A percentile compares a stretch with the other conserved stretches of the same genome.
Evolutionary conservation across 2,888 invertebrate species (phyloP).

Genomic region (Pardosa pseudoannulata): DNA sequence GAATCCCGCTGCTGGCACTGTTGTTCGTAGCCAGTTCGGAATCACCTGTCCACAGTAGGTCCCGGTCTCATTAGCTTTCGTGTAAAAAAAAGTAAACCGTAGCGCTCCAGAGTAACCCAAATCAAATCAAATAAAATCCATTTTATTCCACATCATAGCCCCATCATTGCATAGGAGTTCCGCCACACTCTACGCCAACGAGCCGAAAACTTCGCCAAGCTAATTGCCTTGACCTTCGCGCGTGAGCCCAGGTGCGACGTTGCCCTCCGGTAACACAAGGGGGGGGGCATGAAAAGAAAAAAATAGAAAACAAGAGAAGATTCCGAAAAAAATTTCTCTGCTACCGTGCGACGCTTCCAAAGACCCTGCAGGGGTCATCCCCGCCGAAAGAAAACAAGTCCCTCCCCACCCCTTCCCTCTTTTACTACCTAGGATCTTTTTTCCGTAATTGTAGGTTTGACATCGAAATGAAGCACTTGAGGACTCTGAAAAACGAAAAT

Average conservation of each 20-base stretch:
- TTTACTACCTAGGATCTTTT: background rate
- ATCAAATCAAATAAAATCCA: too few species aligned
- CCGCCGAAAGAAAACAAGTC: background rate
- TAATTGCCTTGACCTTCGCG: slow-evolving; percentile 66
- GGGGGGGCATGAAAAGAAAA: slow-evolving; percentile 9
- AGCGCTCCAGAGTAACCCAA: too few species aligned
- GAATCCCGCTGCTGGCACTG: too few species aligned
- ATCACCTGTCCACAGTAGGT: too few species aligned
- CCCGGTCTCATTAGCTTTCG: too few species aligned
- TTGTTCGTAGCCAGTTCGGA: too few species aligned
- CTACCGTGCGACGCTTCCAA: slow-evolving; percentile 65
- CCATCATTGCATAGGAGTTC: too few species aligned
- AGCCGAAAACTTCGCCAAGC: slow-evolving; percentile 43
- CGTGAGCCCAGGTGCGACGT: slow-evolving; percentile 64
- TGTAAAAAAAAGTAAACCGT: too few species aligned
- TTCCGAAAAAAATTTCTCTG: slow-evolving; percentile 22
- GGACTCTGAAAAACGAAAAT: slow-evolving; percentile 7
- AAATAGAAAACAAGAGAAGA: background rate
- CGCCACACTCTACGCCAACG: too few species aligned
- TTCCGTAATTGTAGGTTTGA: slow-evolving; percentile 56
- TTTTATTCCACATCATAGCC: too few species aligned
- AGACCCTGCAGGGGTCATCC: slow-evolving; percentile 7
- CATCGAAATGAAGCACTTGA: slow-evolving; percentile 41
- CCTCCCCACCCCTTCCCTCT: background rate
- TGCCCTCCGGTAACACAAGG: slow-evolving; percentile 17